Conservation (phyloP, 1,140 invertebrate genomes). For the Micrasema minimum region DNA sequence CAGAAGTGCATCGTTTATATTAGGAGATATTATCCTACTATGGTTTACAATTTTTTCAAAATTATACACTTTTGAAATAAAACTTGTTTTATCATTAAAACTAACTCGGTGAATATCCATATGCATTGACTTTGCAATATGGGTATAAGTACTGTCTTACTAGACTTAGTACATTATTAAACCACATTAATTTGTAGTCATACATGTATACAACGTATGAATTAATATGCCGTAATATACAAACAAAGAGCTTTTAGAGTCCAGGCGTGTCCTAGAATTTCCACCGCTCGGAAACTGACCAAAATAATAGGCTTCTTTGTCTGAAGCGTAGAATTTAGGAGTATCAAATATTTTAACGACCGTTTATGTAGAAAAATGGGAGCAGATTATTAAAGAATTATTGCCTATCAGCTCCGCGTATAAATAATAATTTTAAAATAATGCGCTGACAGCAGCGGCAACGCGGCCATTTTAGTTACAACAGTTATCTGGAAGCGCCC, state of each 20-base stretch:
- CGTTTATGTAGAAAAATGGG: constrained; percentile 31
- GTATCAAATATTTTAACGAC: constrained; percentile 29
- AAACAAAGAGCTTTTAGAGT: not conserved
- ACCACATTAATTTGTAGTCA: too few species aligned
- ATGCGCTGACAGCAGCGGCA: constrained; percentile 20
- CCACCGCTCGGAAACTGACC: not conserved
- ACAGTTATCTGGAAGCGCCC: constrained; percentile 27
- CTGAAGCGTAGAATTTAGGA: not conserved
- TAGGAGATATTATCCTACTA: too few species aligned
- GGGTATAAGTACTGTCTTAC: too few species aligned
- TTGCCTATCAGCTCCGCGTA: constrained; percentile 23
- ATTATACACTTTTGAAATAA: too few species aligned
- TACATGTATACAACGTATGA: too few species aligned
- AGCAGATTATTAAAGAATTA: constrained; percentile 36
- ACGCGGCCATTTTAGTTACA: constrained; percentile 6
- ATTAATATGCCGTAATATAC: not conserved
- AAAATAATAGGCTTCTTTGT: not conserved
- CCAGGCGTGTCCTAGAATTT: not conserved
- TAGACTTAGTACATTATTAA: too few species aligned
- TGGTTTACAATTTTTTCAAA: too few species aligned
- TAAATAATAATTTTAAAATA: constrained; percentile 31
- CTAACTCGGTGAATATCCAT: too few species aligned
- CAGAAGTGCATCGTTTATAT: too few species aligned
- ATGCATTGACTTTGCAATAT: too few species aligned
- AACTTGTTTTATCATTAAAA: too few species aligned